A percentile compares a stretch with the other conserved stretches of the same genome.
These are phyloP conservation scores for Microctonus hyperodae DNA, from an alignment of 2,888 invertebrate species.

Conservation along the genomic window DNA sequence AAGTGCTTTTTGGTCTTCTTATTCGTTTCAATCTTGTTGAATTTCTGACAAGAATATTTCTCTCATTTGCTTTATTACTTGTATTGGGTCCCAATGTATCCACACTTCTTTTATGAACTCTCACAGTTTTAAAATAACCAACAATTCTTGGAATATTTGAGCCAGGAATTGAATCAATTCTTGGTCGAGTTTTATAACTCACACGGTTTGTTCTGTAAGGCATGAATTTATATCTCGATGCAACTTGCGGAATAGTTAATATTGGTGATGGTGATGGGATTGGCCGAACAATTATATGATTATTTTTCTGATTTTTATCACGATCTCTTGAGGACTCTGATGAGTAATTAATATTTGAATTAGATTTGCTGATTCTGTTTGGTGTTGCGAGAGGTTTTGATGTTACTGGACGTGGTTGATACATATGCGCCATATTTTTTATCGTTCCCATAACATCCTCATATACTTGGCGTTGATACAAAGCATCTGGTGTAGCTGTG, in stretches of 20 bases:
- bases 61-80: not conserved
- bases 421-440: constrained; percentile 45
- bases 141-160: constrained; percentile 19
- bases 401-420: constrained; percentile 19
- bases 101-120: constrained; percentile 41
- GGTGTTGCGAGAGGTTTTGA: not conserved
- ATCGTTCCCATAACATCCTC: constrained; percentile 61
- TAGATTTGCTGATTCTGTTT: not conserved
- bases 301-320: constrained; percentile 7
- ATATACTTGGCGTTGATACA: constrained; percentile 56
- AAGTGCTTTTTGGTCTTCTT: not conserved
- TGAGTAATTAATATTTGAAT: constrained; percentile 14
- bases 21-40: not conserved
- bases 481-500: constrained; percentile 36
- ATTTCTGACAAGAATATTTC: not conserved
- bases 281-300: constrained; percentile 29
- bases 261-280: constrained; percentile 25
- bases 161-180: constrained; percentile 27
- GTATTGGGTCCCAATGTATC: constrained; percentile 18
- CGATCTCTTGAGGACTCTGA: constrained; percentile 1
- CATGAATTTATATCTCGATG: constrained; percentile 24
- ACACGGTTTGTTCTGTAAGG: constrained; percentile 39
- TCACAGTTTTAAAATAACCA: constrained; percentile 38
- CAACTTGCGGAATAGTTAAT: constrained; percentile 2
- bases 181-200: constrained; percentile 34